Evolutionary conservation across 2,113 vertebrate genomes (phyloP), one percentile per base, ranked within the genome.

Genomic region (Hipposideros armiger): DNA sequence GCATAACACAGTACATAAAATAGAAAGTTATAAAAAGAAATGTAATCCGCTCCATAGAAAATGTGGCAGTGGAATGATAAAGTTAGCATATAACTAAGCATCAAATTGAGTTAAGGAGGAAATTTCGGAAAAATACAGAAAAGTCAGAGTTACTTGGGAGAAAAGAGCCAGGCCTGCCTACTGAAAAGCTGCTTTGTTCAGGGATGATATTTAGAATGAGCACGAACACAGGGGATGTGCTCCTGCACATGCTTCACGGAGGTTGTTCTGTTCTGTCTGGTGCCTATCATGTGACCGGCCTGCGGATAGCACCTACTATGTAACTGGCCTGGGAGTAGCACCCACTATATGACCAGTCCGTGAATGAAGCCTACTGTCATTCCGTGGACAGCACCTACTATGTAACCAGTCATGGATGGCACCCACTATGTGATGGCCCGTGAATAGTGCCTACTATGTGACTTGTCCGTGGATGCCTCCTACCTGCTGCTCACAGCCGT

Each of bases 191-290:
- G 16, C 11, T 62, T 11, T 54, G 2, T 24, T 60, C 78, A 2
- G 11, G 5, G 26, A 10, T 2, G 67, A 30, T 0, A 2, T 15
- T 73, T 7, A 62, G 36, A 42, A n/a, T 30, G 19, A 54, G 70
- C 32, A 28, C 7, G 7, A 1, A 40, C 2, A 15, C 7, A 45
- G 40, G 5, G 54, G n/a, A 11, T 0, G 24, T 3, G 13, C 15
- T 7, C 47, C 7, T 45, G 10, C 11, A 5, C 16, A 3, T 0
- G 6, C 16, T 32, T 69, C 45, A 2, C 30, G 14, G 24, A 28
- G 11, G 15, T 0, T n/a, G 1, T 17, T 42, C 70, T 32, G 30
- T 56, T 52, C 13, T 26, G 17, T 24, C 7, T 66, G 20, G 19
- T 0, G 4, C 13, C 77, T 32, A 4, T 45, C 45, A 4, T 19